Conservation (phyloP, 2,797 vertebrate species). For the Clarias pachynema region DNA sequence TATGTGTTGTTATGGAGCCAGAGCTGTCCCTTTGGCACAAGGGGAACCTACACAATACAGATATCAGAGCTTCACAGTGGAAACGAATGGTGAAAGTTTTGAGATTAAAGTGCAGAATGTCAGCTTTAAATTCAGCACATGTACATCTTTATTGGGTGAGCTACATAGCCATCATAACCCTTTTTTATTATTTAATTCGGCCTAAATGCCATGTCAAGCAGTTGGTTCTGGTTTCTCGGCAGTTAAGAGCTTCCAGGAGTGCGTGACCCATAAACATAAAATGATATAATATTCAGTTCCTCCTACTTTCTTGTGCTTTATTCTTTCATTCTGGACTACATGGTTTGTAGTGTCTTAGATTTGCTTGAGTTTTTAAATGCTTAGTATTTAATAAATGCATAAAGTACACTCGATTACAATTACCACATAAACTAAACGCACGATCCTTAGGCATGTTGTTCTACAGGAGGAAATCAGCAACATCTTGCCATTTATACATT, state of each 20-base stretch:
- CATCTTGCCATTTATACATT: neutral
- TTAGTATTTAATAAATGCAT: neutral
- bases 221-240: neutral
- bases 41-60: no score
- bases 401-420: neutral
- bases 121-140: neutral
- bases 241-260: conserved; percentile 1
- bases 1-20: no score
- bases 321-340: neutral
- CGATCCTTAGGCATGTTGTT: neutral
- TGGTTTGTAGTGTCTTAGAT: neutral
- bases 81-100: neutral
- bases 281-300: neutral
- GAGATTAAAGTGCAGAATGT: neutral
- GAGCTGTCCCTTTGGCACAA: no score
- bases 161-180: neutral
- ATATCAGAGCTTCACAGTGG: neutral
- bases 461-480: neutral
- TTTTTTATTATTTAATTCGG: neutral
- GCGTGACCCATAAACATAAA: conserved; percentile 10
- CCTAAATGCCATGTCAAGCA: conserved; percentile 7
- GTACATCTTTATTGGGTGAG: conserved; percentile 6
- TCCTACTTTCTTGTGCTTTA: neutral
- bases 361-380: neutral
- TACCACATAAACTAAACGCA: neutral